Percentiles rank a stretch among this genome's conserved stretches.
phyloP scores from a whole-genome alignment of 2,888 invertebrate species.

The Plagodis dolabraria region DNA sequence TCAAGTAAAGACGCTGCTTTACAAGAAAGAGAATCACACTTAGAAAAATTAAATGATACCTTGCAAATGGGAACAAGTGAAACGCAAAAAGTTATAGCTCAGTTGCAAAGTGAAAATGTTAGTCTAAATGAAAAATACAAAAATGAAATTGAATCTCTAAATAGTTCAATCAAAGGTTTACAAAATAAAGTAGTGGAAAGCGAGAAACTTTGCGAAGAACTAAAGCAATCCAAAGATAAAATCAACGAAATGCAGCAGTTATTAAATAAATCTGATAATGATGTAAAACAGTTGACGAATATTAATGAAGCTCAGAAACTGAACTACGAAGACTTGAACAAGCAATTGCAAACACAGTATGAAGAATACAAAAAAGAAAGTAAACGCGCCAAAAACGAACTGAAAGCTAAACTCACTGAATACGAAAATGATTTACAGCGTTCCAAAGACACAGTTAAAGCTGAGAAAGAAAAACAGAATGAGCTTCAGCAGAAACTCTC shows the following conservation, averaged over 20 bases:
- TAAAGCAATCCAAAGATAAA: constrained; percentile 67
- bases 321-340: constrained; percentile 79
- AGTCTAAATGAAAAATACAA: constrained; percentile 65
- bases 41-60: constrained; percentile 58
- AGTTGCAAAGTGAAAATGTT: constrained; percentile 65
- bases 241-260: constrained; percentile 69
- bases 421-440: constrained; percentile 70
- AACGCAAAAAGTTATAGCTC: constrained; percentile 60
- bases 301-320: constrained; percentile 79
- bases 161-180: constrained; percentile 59
- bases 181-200: constrained; percentile 62
- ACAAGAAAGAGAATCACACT: constrained; percentile 60
- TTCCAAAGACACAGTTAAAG: constrained; percentile 66
- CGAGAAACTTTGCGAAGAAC: constrained; percentile 64
- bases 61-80: constrained; percentile 61
- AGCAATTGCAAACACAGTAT: constrained; percentile 69
- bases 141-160: constrained; percentile 70
- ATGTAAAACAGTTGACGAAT: constrained; percentile 72
- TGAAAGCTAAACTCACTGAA: constrained; percentile 85
- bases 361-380: constrained; percentile 76
- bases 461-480: constrained; percentile 69
- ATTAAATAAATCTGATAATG: constrained; percentile 71
- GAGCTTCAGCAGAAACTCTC: constrained; percentile 65
- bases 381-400: constrained; percentile 79
- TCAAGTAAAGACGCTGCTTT: constrained; percentile 54